These are phyloP conservation scores for Grammomys surdaster DNA, from an alignment of 2,113 vertebrate species.

Conservation along the genomic window DNA sequence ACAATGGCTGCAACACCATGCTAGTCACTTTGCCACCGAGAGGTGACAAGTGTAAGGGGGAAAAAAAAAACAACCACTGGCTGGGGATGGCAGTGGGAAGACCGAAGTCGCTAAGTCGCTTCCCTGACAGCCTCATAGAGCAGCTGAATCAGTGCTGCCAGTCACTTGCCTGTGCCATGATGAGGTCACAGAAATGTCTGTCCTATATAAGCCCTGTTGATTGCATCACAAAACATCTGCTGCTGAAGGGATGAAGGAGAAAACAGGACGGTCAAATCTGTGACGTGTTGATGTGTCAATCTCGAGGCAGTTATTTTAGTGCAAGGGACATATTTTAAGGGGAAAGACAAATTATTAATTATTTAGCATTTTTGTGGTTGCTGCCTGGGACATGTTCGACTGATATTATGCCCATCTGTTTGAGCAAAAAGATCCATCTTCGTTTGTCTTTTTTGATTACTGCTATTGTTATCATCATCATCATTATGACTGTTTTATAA, in stretches of 20 bases:
- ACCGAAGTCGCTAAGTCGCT: too few relatives aligned
- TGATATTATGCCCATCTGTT: neutral
- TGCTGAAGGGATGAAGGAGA: neutral
- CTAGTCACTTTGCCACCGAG: neutral
- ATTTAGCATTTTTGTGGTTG: neutral
- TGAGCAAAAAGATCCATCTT: neutral
- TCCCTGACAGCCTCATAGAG: neutral
- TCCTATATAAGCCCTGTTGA: neutral
- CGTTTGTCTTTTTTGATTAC: neutral
- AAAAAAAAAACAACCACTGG: too few relatives aligned
- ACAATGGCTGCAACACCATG: neutral
- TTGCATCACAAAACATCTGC: neutral
- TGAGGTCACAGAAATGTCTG: neutral
- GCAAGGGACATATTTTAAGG: neutral
- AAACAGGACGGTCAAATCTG: too few relatives aligned
- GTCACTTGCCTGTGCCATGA: neutral
- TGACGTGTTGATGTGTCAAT: fast-evolving
- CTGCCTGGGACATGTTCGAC: neutral
- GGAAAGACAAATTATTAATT: neutral
- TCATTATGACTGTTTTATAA: neutral
- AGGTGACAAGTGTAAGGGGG: neutral
- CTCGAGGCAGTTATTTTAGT: neutral
- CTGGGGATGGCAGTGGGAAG: neutral
- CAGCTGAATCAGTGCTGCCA: neutral
- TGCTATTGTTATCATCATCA: neutral